phyloP scores from a whole-genome alignment of 1,140 invertebrate species.

The Coenobita brevimanus region DNA sequence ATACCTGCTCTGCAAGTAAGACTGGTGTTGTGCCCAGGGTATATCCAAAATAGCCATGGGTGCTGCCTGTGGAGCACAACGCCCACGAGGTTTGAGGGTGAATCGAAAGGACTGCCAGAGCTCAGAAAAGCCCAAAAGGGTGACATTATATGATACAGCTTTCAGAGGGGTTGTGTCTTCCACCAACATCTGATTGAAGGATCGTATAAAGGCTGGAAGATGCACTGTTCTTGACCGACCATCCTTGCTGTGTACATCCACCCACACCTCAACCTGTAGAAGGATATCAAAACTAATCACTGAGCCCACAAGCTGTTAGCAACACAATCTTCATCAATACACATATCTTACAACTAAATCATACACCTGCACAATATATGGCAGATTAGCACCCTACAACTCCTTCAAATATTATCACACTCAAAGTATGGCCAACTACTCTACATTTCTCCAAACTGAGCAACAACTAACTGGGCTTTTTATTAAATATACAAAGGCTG shows the following conservation, averaged over 20 bases:
- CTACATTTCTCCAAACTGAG: too few species aligned
- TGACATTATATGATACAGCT: conserved; percentile 57
- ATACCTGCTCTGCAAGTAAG: too few species aligned
- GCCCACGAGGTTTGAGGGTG: conserved; percentile 50
- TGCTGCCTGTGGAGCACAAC: too few species aligned
- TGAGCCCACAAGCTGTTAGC: background rate
- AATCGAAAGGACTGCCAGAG: conserved; percentile 67
- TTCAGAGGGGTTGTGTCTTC: conserved; percentile 59
- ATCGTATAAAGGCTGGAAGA: conserved; percentile 57
- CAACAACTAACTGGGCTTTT: too few species aligned
- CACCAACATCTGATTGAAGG: conserved; percentile 56
- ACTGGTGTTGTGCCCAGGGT: too few species aligned
- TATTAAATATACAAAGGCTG: too few species aligned
- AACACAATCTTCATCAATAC: background rate
- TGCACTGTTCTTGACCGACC: conserved; percentile 41
- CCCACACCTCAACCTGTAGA: conserved; percentile 49
- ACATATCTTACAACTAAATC: background rate
- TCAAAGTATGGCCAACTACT: too few species aligned
- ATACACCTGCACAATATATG: background rate
- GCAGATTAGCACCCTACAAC: too few species aligned
- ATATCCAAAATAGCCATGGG: too few species aligned
- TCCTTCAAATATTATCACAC: too few species aligned
- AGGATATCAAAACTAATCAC: background rate
- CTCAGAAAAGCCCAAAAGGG: conserved; percentile 56
- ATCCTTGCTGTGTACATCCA: conserved; percentile 55